These are phyloP conservation scores for Tachuris rubrigastra DNA, from an alignment of 2,113 vertebrate species.

Conservation along the genomic window DNA sequence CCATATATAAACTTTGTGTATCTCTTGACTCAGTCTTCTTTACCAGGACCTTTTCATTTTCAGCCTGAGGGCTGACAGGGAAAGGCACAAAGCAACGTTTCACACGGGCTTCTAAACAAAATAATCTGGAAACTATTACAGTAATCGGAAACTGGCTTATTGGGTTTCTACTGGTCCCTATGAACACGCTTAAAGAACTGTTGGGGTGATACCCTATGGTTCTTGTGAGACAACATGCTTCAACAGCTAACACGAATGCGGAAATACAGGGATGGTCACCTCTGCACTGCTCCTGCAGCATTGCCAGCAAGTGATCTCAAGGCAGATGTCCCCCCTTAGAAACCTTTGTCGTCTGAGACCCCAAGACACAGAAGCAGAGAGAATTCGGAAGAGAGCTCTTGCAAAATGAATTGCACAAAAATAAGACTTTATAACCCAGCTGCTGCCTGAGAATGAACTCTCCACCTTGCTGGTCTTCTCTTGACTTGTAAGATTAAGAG, in stretches of 20 bases:
- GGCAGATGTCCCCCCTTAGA: accelerated
- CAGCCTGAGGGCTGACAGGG: background rate
- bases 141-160: background rate
- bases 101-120: background rate
- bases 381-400: background rate
- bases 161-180: background rate
- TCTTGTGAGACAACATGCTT: background rate
- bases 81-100: background rate
- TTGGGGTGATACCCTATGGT: background rate
- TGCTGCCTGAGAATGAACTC: background rate
- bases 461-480: background rate
- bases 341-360: background rate
- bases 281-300: background rate
- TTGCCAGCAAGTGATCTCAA: background rate
- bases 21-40: background rate
- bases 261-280: background rate
- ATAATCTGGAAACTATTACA: background rate
- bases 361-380: background rate
- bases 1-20: background rate
- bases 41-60: background rate
- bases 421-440: background rate
- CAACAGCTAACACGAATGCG: background rate
- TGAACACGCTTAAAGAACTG: background rate
- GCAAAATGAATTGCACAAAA: background rate
- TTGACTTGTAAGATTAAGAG: background rate